Evolutionary conservation across 92 coral and sea anemone species (phyloP), one percentile per base, ranked within the genome.

Genomic region (Porites evermanni): DNA sequence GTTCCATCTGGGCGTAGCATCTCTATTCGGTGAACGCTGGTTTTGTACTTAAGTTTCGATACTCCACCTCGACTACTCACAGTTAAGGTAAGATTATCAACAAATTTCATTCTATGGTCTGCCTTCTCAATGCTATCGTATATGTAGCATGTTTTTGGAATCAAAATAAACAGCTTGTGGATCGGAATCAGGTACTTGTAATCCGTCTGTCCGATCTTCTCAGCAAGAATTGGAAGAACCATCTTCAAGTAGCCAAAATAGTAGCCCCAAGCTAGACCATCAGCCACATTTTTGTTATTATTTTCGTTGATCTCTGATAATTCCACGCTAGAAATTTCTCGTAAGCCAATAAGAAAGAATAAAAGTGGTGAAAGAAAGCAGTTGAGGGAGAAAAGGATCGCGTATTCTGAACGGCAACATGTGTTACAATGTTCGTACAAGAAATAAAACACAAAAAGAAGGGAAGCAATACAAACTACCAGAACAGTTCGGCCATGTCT

Each of bases 211-310:
- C 67, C 67, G 17, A 96, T 94, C 76, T 91, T 92, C 1, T 53
- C 5, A 54, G 24, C 77, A 12, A 96, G 78, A 3, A 80, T 65
- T 11, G 98, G 98, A 19, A 96, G 89, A 65, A 96, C 94, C 74
- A 96, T 78, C 78, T 84, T 92, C 67, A 96, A 80, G 83, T 96
- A 96, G 54, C 98, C 98, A 66, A 89, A 92, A 78, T 96, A 96
- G 79, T 80, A 96, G n/a, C 96, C 82, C 98, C 98, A 96, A 8
- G 98, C 98, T 53, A 96, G 88, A 11, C 98, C 98, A 63, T 96
- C 97, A 21, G 98, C 98, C 52, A 96, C 89, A n/a, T 94, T 93
- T 69, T 89, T 91, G 91, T 93, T 94, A 54, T 89, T 83, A 13
- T 89, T 83, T 58, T 94, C 98, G 89, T 79, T 87, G 29, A 92